Evolutionary conservation across 1,140 invertebrate species (phyloP).

Genomic region (Euura lappo): DNA sequence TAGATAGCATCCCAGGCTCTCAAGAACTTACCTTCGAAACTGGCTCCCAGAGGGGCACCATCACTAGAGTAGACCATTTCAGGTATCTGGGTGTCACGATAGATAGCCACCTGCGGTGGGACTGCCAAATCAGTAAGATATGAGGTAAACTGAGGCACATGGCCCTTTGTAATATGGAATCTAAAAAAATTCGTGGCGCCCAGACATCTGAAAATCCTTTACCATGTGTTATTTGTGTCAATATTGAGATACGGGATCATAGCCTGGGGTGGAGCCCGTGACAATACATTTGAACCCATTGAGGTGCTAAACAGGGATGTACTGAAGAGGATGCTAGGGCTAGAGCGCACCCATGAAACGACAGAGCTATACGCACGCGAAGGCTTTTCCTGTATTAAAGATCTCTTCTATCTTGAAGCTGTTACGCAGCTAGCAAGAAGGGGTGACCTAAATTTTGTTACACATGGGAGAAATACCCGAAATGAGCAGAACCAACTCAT

Average conservation of each 20-base stretch:
- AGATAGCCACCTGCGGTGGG: not conserved
- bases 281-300: not conserved
- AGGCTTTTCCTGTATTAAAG: not conserved
- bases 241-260: constrained; percentile 4
- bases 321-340: not conserved
- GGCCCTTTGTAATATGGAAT: not conserved
- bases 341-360: not conserved
- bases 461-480: not conserved
- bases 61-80: not conserved
- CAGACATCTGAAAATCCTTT: not conserved
- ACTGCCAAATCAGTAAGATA: not conserved
- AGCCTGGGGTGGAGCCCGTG: not conserved
- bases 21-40: not conserved
- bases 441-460: not conserved
- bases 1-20: not conserved
- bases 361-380: not conserved
- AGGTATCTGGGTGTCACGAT: not conserved
- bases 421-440: no score
- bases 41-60: not conserved
- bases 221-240: not conserved
- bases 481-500: not conserved
- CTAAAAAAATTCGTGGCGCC: not conserved
- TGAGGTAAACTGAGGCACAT: not conserved
- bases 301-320: not conserved
- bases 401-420: not conserved